Evolutionary conservation across 2,888 invertebrate species (phyloP), one percentile per base, ranked within the genome.

Genomic region (Sinelater perroti): DNA sequence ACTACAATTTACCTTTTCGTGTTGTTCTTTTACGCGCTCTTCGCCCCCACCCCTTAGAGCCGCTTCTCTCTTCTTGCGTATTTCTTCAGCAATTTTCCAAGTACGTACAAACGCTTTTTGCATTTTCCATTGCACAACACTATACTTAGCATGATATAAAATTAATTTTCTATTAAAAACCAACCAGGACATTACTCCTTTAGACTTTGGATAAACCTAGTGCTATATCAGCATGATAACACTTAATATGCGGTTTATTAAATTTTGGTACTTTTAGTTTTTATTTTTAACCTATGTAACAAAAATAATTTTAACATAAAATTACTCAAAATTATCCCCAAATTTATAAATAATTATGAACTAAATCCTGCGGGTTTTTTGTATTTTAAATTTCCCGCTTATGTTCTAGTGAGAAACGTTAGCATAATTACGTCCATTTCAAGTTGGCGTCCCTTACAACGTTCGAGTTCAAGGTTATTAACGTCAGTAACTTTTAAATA

Each of bases 401-500:
- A 26, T 26, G 7, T 21, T 21, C 5, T 21, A n/a, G n/a, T n/a
- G n/a, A 7, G 24, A 28, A 28, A 10, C 14, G 11, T 11, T 11
- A 11, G 7, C 2, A 3, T 10, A 10, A 10, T 11, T 36, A 7
- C 2, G 13, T 4, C 10, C 10, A 13, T 3, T 5, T 11, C 2
- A 18, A 11, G 20, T 38, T 38, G 21, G 38, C 13, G 14, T 5
- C n/a, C n/a, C 7, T 17, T 3, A 4, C 1, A 13, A 14, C 8
- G 8, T 14, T 35, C 17, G 4, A 40, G 40, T 40, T 40, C 40
- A 40, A 40, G 40, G 47, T 24, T 35, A 49, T 17, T 49, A 49
- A 49, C 35, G 33, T 49, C 26, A 49, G 24, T 49, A 24, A 16
- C 26, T 21, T 49, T 49, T 24, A 36, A 49, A 49, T 26, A 14